Base-by-base conservation (phyloP, 2,797 vertebrate genomes). In the Lepilemur ruficaudatus region DNA sequence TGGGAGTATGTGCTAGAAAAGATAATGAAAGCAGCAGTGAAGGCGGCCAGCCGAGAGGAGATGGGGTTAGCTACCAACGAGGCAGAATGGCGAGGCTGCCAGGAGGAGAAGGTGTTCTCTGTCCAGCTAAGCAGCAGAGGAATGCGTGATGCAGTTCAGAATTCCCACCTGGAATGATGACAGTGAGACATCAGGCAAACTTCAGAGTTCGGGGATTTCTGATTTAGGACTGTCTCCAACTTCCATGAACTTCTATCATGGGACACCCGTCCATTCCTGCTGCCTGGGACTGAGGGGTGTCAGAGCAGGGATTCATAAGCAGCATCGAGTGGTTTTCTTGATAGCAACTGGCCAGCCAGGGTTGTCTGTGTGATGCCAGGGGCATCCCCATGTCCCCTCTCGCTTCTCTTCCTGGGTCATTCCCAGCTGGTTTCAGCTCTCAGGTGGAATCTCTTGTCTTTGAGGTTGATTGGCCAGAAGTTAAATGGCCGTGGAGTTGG, bases 311-410 rank as follows among this genome's bases (percentile, higher is more conserved):
- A 1, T 41, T 83, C 79, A 0, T 4, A 43, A 43, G 72, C n/a
- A 48, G 61, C 10, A 5, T 25, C 0, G 0, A 9, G n/a, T 41
- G 69, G 20, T 38, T 69, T 57, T 91, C 23, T 6, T 22, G 73
- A 7, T 4, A 5, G 46, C 0, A 5, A 25, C 1, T 65, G 72
- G 23, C n/a, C 23, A 23, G 69, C 75, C 35, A 38, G 0, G 1
- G 17, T 10, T 70, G 57, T 73, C 75, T 43, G 46, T 50, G 65
- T 0, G 0, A 73, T 1, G 7, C 41, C 12, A 0, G 6, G 30
- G 18, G 43, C 48, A 28, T 30, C 30, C n/a, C 50, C 17, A 18
- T 20, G 25, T 41, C 59, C 17, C 23, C 46, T 20, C 55, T n/a
- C 59, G 43, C 38, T 18, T 75, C 46, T 57, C 23, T 82, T 79